These are phyloP conservation scores for Listronotus bonariensis DNA, from an alignment of 1,140 invertebrate genomes.

Conservation along the genomic window DNA sequence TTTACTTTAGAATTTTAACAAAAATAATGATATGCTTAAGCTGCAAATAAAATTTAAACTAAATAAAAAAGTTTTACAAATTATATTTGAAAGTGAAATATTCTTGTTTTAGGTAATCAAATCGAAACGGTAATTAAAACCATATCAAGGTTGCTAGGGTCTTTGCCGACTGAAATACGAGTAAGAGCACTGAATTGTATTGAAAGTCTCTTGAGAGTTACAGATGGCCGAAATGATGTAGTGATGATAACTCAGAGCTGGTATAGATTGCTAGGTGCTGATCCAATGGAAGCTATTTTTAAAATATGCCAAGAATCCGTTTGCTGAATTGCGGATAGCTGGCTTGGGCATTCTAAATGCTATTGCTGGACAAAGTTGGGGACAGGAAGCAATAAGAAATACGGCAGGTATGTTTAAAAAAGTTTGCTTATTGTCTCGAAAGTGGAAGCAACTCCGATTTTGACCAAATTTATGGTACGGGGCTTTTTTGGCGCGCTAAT, in stretches of 20 bases:
- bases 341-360: conserved; percentile 60
- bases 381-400: conserved; percentile 64
- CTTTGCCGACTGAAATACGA: conserved; percentile 64
- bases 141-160: conserved; percentile 61
- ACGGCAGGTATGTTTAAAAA: conserved; percentile 53
- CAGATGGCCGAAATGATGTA: conserved; percentile 31
- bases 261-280: conserved; percentile 61
- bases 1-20: no score
- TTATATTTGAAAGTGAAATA: no score
- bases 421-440: no score
- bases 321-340: conserved; percentile 63
- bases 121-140: conserved; percentile 61
- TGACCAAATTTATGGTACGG: background rate
- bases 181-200: conserved; percentile 65
- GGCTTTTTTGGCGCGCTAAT: background rate
- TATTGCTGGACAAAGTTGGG: conserved; percentile 65
- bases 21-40: no score
- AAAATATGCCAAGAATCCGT: conserved; percentile 65
- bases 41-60: no score
- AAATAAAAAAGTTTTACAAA: no score
- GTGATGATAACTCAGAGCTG: conserved; percentile 56
- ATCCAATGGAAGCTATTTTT: conserved; percentile 63
- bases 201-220: conserved; percentile 58
- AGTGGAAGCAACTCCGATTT: no score
- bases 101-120: conserved; percentile 40